A percentile compares a stretch with the other conserved stretches of the same genome.
Evolutionary conservation across 2,888 invertebrate genomes (phyloP).

Genomic region (Acanthosepion lycidas): DNA sequence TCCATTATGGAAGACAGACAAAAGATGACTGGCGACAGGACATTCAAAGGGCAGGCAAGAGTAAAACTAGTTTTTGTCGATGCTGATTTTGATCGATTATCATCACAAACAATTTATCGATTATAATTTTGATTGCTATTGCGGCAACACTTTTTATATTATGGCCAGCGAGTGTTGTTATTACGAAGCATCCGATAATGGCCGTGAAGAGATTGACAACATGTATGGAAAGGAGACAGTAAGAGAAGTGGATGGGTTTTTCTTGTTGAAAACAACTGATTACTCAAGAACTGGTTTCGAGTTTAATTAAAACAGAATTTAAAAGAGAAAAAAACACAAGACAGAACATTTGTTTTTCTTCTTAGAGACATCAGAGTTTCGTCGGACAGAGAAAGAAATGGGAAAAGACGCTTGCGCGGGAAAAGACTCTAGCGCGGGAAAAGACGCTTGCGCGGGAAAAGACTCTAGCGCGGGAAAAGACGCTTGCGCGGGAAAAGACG

Average conservation of each 20-base stretch:
- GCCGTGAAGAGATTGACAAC: background rate
- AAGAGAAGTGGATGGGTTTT: background rate
- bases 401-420: background rate
- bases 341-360: background rate
- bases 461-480: background rate
- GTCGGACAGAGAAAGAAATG: background rate
- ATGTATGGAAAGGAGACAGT: background rate
- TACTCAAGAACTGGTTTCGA: background rate
- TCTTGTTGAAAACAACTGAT: background rate
- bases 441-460: no score
- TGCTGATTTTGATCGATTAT: no score
- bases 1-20: no score
- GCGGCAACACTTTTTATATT: no score
- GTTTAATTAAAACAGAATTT: background rate
- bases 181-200: background rate
- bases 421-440: no score
- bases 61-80: no score
- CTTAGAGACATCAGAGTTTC: background rate
- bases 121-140: no score
- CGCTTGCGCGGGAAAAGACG: background rate
- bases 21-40: no score
- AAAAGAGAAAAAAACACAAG: background rate
- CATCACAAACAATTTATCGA: no score
- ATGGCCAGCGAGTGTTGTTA: no score
- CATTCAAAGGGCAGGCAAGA: no score